Conservation (phyloP, 2,797 vertebrate species). For the Iguana delicatissima region DNA sequence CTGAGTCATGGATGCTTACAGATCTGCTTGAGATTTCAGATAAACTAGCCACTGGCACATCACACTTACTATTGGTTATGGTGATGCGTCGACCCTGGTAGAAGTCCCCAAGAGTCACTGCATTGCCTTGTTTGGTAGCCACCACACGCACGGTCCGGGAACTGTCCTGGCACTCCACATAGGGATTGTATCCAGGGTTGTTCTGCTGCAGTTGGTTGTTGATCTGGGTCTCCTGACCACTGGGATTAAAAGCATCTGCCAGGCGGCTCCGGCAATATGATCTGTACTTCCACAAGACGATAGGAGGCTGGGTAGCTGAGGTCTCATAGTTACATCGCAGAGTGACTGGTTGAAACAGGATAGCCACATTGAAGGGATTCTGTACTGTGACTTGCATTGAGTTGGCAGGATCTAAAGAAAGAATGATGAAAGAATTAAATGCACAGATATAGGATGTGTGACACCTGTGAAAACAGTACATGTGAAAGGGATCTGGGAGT, state of each 20-base stretch:
- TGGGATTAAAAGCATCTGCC: conserved; percentile 86
- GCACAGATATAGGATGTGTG: no score
- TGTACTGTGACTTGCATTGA: conserved; percentile 83
- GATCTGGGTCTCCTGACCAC: conserved; percentile 81
- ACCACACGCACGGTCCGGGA: conserved; percentile 85
- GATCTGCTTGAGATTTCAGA: neutral
- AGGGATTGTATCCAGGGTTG: conserved; percentile 90
- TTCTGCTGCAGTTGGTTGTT: conserved; percentile 77
- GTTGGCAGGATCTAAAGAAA: conserved; percentile 73
- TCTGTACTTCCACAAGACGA: conserved; percentile 90
- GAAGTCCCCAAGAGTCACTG: conserved; percentile 80
- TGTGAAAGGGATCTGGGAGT: no score
- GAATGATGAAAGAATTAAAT: no score
- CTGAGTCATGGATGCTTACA: neutral
- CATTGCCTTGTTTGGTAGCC: conserved; percentile 85
- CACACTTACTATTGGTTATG: conserved; percentile 72
- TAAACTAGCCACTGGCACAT: neutral
- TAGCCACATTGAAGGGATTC: conserved; percentile 84
- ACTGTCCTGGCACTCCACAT: conserved; percentile 89
- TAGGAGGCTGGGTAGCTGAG: conserved; percentile 61
- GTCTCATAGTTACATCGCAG: conserved; percentile 85
- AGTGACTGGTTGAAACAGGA: conserved; percentile 91
- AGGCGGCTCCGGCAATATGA: conserved; percentile 90
- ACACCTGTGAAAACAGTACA: no score
- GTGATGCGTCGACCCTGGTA: conserved; percentile 90